These are phyloP conservation scores for Sinocyclocheilus anshuiensis DNA, from an alignment of 2,113 vertebrate species.

Conservation along the genomic window DNA sequence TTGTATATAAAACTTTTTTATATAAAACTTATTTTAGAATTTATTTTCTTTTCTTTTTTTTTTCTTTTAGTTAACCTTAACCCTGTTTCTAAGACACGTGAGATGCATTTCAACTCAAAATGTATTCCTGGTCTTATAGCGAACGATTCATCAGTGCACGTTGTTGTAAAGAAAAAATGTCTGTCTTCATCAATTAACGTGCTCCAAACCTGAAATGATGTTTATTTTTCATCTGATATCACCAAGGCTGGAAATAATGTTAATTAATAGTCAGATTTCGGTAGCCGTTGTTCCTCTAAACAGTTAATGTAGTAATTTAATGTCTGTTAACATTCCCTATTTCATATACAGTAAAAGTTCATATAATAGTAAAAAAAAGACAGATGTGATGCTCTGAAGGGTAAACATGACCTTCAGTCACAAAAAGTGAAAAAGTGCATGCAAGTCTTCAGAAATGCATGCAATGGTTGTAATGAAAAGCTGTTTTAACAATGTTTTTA, in stretches of 20 bases:
- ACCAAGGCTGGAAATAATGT: neutral
- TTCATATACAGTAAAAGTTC: neutral
- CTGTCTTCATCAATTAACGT: too few relatives aligned
- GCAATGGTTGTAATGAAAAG: neutral
- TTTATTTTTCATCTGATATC: neutral
- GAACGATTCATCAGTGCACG: neutral
- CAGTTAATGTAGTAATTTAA: neutral
- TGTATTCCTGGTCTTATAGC: neutral
- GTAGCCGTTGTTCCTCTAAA: neutral
- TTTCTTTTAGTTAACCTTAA: too few relatives aligned
- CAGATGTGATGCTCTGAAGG: neutral
- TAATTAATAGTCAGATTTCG: neutral
- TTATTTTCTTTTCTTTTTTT: too few relatives aligned
- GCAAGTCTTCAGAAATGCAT: neutral
- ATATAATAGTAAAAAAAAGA: neutral
- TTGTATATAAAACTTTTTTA: too few relatives aligned
- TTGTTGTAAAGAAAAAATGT: neutral
- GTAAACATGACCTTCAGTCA: neutral
- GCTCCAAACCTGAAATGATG: neutral
- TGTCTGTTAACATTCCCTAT: neutral
- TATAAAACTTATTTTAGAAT: too few relatives aligned
- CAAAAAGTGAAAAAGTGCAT: too few relatives aligned
- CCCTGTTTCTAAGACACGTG: neutral
- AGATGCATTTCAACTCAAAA: neutral
- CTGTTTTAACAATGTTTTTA: too few relatives aligned